Evolutionary conservation across 2,888 invertebrate genomes (phyloP), one percentile per base, ranked within the genome.

Genomic region (Galerucella calmariensis): DNA sequence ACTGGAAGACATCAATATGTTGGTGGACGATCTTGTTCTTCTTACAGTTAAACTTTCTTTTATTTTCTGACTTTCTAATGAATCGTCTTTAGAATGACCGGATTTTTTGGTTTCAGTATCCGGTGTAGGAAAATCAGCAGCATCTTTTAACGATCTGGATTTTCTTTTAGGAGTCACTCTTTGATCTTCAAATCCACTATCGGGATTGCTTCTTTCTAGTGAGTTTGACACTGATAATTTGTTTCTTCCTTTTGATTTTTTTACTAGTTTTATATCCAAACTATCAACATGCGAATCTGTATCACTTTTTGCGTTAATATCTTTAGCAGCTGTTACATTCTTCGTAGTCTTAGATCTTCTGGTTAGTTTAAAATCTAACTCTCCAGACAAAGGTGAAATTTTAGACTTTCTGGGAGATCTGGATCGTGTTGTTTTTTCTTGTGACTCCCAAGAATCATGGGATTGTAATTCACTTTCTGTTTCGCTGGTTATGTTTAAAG

Each of bases 11-110:
- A n/a, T 68, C 2, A 41, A 46, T 46, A 69, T 44, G 16, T 69
- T 69, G 8, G 6, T 69, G 1, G 69, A 59, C 9, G 69, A 69
- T 69, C 69, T 69, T 27, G 69, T 69, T 46, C 61, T 51, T 56
- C 67, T 67, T n/a, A 67, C 8, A 10, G n/a, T 41, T n/a, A 20
- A 44, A 44, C 6, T n/a, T 5, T n/a, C 8, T n/a, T 63, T 12
- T 8, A 24, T 27, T 59, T 53, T 59, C 2, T 2, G 4, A 56
- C 16, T 20, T n/a, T 35, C 41, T 41, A 35, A 62, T 62, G 62
- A 41, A 62, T 35, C 27, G n/a, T n/a, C 8, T n/a, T 41, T 63
- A 16, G 63, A 16, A 16, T 44, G 11, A 63, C 63, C 63, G 20
- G 46, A 16, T 63, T 16, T 46, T 44, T 20, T 63, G 8, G 44